phyloP scores from a whole-genome alignment of 2,113 vertebrate genomes.

The Hyperopisus bebe region DNA sequence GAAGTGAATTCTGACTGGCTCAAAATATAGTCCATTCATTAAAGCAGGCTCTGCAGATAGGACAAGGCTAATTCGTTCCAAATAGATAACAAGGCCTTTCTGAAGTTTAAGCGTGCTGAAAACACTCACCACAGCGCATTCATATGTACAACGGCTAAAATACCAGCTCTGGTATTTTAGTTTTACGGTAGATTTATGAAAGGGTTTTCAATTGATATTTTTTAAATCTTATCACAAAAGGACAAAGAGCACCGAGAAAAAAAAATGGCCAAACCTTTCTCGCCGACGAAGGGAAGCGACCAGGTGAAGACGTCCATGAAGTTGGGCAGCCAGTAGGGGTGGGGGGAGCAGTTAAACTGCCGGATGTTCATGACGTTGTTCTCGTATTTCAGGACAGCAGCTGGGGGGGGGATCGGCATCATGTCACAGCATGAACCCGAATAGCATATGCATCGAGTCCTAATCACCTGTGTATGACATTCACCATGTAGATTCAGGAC shows the following conservation, averaged over 20 bases:
- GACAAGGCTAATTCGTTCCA: slow-evolving; percentile 1
- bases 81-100: background rate
- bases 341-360: slow-evolving; percentile 74
- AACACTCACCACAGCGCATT: background rate
- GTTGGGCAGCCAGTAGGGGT: slow-evolving; percentile 75
- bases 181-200: background rate
- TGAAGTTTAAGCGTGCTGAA: background rate
- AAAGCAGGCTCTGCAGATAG: background rate
- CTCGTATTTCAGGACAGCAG: slow-evolving; percentile 73
- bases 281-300: slow-evolving; percentile 74
- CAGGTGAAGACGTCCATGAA: slow-evolving; percentile 79
- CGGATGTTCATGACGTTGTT: slow-evolving; percentile 79
- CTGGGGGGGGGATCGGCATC: slow-evolving; percentile 37
- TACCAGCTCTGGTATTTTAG: background rate
- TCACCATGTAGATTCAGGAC: background rate
- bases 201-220: background rate
- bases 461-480: background rate
- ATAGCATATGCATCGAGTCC: background rate
- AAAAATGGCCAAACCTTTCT: slow-evolving; percentile 56
- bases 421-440: background rate
- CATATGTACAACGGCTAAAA: background rate
- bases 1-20: background rate
- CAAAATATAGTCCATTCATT: background rate
- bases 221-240: background rate
- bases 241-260: background rate